Evolutionary conservation across 2,113 vertebrate species (phyloP).

Genomic region (Artemisiospiza belli): DNA sequence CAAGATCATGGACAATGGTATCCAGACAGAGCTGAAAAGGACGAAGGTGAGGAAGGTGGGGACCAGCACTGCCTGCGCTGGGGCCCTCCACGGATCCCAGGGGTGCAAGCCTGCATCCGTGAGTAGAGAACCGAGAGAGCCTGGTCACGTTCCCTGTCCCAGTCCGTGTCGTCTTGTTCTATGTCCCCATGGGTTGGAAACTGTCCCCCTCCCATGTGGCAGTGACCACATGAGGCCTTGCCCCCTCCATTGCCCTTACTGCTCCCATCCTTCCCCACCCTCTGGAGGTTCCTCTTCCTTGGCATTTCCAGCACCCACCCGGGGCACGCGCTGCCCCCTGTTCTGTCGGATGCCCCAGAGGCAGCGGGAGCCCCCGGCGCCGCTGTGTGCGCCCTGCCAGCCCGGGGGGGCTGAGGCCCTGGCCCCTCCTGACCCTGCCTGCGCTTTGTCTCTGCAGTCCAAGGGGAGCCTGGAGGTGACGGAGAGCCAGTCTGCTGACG

Average conservation of each 20-base stretch:
- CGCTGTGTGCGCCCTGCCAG: neutral
- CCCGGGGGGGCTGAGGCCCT: neutral
- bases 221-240: neutral
- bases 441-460: constrained; percentile 77
- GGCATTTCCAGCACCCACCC: neutral
- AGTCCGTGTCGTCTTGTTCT: neutral
- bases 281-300: neutral
- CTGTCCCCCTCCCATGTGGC: neutral
- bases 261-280: neutral
- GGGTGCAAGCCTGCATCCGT: constrained; percentile 15
- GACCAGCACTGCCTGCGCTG: neutral
- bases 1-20: constrained; percentile 94
- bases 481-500: constrained; percentile 94
- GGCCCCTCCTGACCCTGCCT: neutral
- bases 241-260: neutral
- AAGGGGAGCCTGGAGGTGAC: constrained; percentile 93
- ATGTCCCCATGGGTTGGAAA: neutral
- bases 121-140: constrained; percentile 61
- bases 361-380: rapidly evolving
- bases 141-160: neutral
- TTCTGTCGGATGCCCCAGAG: neutral
- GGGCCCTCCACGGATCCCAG: constrained; percentile 6
- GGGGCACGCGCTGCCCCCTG: rapidly evolving
- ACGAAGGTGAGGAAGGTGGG: constrained; percentile 80
- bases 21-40: constrained; percentile 90